Base-by-base conservation (phyloP, 1,140 invertebrate species). In the Aphelenchoides fujianensis region DNA sequence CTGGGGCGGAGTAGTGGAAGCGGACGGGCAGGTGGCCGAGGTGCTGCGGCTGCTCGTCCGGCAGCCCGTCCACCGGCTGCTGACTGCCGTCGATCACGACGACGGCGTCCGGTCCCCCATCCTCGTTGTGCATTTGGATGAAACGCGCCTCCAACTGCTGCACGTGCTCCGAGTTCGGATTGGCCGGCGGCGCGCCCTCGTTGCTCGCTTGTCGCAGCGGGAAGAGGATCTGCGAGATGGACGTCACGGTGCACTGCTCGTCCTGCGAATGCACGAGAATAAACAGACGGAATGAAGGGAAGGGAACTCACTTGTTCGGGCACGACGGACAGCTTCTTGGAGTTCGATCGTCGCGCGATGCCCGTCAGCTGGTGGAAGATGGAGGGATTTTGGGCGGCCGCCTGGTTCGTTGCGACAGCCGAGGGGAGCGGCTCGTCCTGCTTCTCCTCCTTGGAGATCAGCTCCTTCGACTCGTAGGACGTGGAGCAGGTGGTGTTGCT, bases 291-390 rank as follows among this genome's bases (percentile, higher is more conserved):
- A n/a, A n/a, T n/a, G n/a, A n/a, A n/a, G n/a, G n/a, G n/a, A n/a
- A n/a, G n/a, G n/a, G n/a, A n/a, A n/a, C n/a, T n/a, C n/a, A n/a
- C n/a, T 5, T 68, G 61, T 61, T 75, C 74, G 16, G 74, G 74
- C 2, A 75, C 74, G 23, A 75, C 74, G 36, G 68, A 72, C n/a
- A 75, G 53, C 61, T 75, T 75, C 36, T 75, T 75, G 2, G 74
- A 72, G 34, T 69, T 78, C n/a, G 61, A 35, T 35, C 73, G 73
- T 19, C 48, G 74, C 36, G 31, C 36, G 53, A 36, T 35, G 12
- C n/a, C 12, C 27, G 19, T 37, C 63, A 66, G 53, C 53, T 66
- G 63, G n/a, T 19, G 31, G 36, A 19, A 66, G 63, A 35, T 36
- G 53, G 16, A 66, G 1, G 63, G 36, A 1, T 12, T 66, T 55